Evolutionary conservation across 1,140 invertebrate genomes (phyloP).

Genomic region (Hyphantria cunea): DNA sequence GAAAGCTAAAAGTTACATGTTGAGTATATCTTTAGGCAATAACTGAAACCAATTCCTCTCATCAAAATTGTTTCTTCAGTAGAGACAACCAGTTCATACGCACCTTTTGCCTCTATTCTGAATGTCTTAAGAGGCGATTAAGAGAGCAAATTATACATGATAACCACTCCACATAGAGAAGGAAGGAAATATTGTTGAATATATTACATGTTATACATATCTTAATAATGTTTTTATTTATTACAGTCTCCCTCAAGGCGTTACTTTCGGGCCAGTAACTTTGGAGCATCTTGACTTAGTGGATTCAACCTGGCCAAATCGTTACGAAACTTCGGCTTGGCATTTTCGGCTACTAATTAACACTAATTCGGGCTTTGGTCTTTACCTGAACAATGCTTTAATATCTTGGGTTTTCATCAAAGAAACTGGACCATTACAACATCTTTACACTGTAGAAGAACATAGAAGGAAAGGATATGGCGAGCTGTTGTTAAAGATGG

Average conservation of each 20-base stretch:
- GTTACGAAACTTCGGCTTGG: slow-evolving; percentile 34
- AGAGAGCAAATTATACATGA: no score
- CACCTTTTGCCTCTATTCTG: no score
- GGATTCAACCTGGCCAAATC: slow-evolving; percentile 38
- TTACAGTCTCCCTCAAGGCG: slow-evolving; percentile 35
- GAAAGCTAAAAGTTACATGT: no score
- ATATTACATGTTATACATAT: slow-evolving; percentile 1
- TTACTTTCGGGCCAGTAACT: slow-evolving; percentile 26
- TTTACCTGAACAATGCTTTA: slow-evolving; percentile 37
- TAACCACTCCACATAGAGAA: no score
- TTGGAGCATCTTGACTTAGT: slow-evolving; percentile 25
- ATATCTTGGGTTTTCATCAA: slow-evolving; percentile 43
- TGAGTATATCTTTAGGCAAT: no score
- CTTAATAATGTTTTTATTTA: not conserved
- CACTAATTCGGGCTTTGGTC: slow-evolving; percentile 39
- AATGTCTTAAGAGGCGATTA: no score
- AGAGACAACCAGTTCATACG: no score
- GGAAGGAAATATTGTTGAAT: no score
- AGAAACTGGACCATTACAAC: slow-evolving; percentile 42
- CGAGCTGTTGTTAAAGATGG: slow-evolving; percentile 40
- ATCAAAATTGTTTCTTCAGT: no score
- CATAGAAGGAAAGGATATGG: slow-evolving; percentile 48
- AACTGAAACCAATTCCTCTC: no score
- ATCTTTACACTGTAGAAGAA: slow-evolving; percentile 42
- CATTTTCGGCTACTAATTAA: slow-evolving; percentile 42